Base-by-base conservation (phyloP, 2,113 vertebrate species). In the Sakesphorus luctuosus region DNA sequence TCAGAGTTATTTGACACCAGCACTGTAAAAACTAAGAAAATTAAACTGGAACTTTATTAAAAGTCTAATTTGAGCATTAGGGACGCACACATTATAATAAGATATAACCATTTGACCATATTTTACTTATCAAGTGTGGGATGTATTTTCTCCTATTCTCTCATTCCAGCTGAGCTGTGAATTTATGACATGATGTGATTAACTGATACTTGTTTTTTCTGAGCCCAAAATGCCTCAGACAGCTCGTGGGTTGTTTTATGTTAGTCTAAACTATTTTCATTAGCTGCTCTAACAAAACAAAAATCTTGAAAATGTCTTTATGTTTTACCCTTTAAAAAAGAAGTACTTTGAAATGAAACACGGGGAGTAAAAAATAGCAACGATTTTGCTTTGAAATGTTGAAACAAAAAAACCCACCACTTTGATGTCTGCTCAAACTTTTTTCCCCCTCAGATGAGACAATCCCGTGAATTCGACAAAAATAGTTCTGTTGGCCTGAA, bases 181-280 rank as follows among this genome's bases (percentile, higher is more conserved):
- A 28, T 25, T 24, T 62, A 31, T 5, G 38, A 46, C 78, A 24
- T 3, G 1, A 15, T 12, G 9, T 18, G 12, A 8, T 63, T 20
- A 19, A 62, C 52, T 53, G 26, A 25, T 82, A 5, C 20, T 52
- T 40, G 40, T 40, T 55, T 69, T 75, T 77, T 6, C n/a, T 69
- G 79, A 93, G 55, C 25, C 78, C 28, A 35, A 82, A 75, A 3
- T 18, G 50, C 47, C 72, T 46, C 63, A 85, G 79, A 59, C 86
- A 96, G 59, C 72, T 73, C 19, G 14, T 62, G 75, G 7, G 35
- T 93, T 69, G 63, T 46, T 87, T 56, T 33, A 28, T 95, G 88
- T 94, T 78, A 78, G n/a, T 89, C 89, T 93, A 93, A 97, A 92
- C 79, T 87, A 84, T 78, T 87, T 94, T 96, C 91, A 89, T 95